Evolutionary conservation across 2,888 invertebrate genomes (phyloP).

Genomic region (Podotricha telesiphe): DNA sequence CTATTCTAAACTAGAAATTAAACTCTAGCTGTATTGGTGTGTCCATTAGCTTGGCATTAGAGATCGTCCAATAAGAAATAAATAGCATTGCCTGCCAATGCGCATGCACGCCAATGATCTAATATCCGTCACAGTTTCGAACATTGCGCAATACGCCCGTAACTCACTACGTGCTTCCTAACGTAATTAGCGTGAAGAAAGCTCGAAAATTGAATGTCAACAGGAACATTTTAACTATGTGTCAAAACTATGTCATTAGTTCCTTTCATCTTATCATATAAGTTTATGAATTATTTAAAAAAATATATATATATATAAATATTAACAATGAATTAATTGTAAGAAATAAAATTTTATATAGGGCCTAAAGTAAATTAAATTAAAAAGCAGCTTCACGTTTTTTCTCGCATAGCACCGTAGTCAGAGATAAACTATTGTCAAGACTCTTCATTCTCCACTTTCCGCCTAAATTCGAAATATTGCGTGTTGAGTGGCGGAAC

Average conservation of each 20-base stretch:
- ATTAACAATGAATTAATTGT: neutral
- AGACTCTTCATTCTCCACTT: too few relatives aligned
- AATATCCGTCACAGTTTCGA: conserved; percentile 41
- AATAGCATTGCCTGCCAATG: conserved; percentile 72
- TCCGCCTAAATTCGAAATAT: too few relatives aligned
- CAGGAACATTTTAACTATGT: conserved; percentile 4
- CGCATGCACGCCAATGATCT: conserved; percentile 42
- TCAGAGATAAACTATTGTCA: too few relatives aligned
- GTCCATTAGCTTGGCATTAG: conserved; percentile 25
- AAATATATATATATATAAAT: neutral
- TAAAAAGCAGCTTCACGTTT: too few relatives aligned
- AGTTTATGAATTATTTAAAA: neutral
- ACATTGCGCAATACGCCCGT: conserved; percentile 38
- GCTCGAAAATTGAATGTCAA: conserved; percentile 11
- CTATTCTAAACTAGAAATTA: neutral
- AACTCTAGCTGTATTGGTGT: conserved; percentile 1
- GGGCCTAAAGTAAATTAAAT: too few relatives aligned
- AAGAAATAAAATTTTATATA: too few relatives aligned
- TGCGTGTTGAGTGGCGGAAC: too few relatives aligned
- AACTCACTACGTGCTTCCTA: conserved; percentile 16
- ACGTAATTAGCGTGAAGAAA: conserved; percentile 21
- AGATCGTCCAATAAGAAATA: conserved; percentile 60
- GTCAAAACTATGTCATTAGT: neutral
- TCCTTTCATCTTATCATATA: neutral
- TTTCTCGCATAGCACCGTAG: too few relatives aligned